These are phyloP conservation scores for Falco punctatus DNA, from an alignment of 2,113 vertebrate genomes.

Conservation along the genomic window DNA sequence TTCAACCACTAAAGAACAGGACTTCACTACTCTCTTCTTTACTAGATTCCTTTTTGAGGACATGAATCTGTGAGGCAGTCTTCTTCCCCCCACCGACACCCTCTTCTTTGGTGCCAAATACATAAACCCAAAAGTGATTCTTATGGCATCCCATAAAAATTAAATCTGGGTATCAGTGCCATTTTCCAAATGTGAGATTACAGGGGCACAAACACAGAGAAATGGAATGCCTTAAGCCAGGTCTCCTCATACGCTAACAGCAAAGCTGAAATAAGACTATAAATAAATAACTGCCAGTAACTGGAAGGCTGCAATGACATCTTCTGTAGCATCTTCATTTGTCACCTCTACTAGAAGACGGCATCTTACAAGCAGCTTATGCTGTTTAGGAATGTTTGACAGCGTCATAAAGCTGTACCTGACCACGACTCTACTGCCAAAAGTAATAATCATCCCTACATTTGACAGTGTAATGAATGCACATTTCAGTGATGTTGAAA, in stretches of 20 bases:
- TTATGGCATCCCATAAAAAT: neutral
- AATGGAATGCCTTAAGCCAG: neutral
- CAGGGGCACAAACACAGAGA: neutral
- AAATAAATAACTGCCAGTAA: neutral
- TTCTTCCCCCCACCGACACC: fast-evolving
- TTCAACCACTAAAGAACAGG: neutral
- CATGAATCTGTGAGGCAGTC: neutral
- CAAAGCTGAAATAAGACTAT: neutral
- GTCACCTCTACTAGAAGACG: neutral
- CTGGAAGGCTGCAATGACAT: neutral
- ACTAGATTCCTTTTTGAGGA: neutral
- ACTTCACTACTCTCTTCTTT: neutral
- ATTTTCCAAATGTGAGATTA: neutral
- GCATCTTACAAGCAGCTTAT: neutral
- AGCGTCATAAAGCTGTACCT: neutral
- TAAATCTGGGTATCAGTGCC: neutral
- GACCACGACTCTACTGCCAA: neutral
- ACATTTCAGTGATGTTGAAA: neutral
- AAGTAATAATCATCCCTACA: neutral
- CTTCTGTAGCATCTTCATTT: neutral
- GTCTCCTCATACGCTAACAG: neutral
- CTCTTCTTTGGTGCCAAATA: neutral
- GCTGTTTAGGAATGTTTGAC: neutral
- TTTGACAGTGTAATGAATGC: neutral
- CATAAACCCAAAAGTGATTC: neutral